phyloP scores from a whole-genome alignment of 1,140 invertebrate genomes.

The Apolygus lucorum region DNA sequence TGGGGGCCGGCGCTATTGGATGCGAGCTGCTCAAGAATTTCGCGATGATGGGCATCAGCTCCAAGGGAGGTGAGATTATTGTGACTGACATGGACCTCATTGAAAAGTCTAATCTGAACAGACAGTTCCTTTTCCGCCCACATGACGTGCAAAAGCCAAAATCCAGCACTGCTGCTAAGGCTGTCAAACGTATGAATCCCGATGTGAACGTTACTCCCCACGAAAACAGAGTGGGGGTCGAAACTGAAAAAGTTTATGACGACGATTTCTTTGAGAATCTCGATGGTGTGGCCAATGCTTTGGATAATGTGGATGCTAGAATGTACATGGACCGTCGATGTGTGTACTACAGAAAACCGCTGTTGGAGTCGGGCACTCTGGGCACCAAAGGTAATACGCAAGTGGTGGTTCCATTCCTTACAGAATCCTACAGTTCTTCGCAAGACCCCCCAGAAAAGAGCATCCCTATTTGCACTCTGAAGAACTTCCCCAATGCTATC shows the following conservation, averaged over 20 bases:
- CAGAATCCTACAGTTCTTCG: constrained; percentile 95
- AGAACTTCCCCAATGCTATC: constrained; percentile 99
- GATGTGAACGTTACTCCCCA: constrained; percentile 77
- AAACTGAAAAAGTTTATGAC: constrained; percentile 90
- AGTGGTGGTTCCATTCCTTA: constrained; percentile 86
- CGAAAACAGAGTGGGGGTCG: constrained; percentile 87
- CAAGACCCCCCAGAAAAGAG: constrained; percentile 98
- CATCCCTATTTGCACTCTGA: constrained; percentile 97
- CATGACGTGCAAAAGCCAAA: constrained; percentile 92
- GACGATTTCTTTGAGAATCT: constrained; percentile 90
- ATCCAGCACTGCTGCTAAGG: constrained; percentile 61
- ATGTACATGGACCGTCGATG: constrained; percentile 97
- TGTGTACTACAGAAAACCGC: constrained; percentile 92
- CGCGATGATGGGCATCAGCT: constrained; percentile 93
- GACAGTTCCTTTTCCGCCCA: constrained; percentile 95
- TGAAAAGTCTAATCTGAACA: constrained; percentile 96
- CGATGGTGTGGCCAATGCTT: constrained; percentile 91
- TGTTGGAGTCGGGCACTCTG: constrained; percentile 94
- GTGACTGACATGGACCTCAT: constrained; percentile 99
- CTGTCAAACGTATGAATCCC: constrained; percentile 86
- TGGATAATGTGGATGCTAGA: constrained; percentile 95
- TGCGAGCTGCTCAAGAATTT: constrained; percentile 99
- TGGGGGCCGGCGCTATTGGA: constrained; percentile 95
- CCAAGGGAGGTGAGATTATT: constrained; percentile 84
- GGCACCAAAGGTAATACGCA: constrained; percentile 98